These are phyloP conservation scores for Bolinopsis microptera DNA, from an alignment of 37 sponge, comb jelly and placozoan genomes.

Conservation along the genomic window DNA sequence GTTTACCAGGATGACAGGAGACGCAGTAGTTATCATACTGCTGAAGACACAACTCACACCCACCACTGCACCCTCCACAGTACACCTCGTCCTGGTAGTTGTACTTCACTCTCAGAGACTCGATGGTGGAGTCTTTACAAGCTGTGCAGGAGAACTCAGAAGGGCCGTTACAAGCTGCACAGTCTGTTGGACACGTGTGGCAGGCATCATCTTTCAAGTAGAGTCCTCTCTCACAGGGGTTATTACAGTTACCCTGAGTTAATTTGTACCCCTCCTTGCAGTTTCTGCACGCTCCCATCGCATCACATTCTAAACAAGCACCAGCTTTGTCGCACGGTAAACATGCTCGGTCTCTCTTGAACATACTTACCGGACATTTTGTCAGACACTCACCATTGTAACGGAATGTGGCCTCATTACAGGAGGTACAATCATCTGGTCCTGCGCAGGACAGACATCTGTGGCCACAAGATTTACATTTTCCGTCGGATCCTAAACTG, in stretches of 20 bases:
- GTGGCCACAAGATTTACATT: neutral
- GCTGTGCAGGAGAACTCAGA: neutral
- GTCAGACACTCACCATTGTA: slow-evolving; percentile 41
- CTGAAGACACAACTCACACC: slow-evolving; percentile 22
- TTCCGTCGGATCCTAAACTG: neutral
- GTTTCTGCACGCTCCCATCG: neutral
- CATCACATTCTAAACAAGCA: slow-evolving; percentile 10
- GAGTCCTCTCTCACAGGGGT: neutral
- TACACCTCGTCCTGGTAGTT: neutral
- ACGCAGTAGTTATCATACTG: slow-evolving; percentile 57
- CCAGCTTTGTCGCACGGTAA: neutral
- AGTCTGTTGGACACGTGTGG: neutral
- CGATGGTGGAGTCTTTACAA: slow-evolving; percentile 14
- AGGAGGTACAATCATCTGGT: neutral
- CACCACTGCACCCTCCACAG: slow-evolving; percentile 38
- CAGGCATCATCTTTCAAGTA: neutral
- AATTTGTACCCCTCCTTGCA: neutral
- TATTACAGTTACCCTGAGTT: neutral
- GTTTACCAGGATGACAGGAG: slow-evolving; percentile 29
- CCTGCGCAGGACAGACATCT: neutral
- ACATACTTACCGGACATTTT: slow-evolving; percentile 15
- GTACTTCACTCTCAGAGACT: neutral
- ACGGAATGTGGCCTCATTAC: neutral
- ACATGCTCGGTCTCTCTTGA: neutral
- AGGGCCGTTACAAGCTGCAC: slow-evolving; percentile 20